Base-by-base conservation (phyloP, 1,140 invertebrate genomes). In the Halictus rubicundus region DNA sequence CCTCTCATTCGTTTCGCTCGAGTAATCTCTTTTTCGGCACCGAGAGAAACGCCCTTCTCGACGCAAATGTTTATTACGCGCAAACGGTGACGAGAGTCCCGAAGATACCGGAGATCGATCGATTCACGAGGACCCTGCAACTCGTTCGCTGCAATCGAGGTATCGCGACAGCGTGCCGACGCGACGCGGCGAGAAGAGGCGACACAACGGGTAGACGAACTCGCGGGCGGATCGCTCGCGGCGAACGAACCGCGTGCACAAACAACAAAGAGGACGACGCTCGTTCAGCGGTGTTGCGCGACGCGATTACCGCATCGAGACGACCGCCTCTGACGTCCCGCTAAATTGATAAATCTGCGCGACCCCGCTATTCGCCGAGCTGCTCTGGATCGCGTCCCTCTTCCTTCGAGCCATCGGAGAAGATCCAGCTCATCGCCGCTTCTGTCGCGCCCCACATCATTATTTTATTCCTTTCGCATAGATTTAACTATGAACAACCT, bases 331-430 rank as follows among this genome's bases (percentile, higher is more conserved):
- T 85, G 87, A 66, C 83, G 81, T 81, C 84, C 32, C 81, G 82
- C 83, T 92, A 90, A 92, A 92, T 92, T 92, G 90, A 92, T 92
- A 91, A 92, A 92, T 92, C 91, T 91, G 91, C 90, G 91, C 90
- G 88, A 86, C 80, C 42, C 82, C 84, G 86, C 83, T 84, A 83
- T 87, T 86, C 83, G 75, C 81, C 82, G 69, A 71, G 75, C 68
- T 21, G 61, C 32, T 39, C 32, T 32, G 32, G 32, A 0, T 32
- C 5, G 32, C 23, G 19, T 52, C 69, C 27, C 10, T 52, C 39
- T 49, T 25, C 46, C 70, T 27, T 27, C 57, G 12, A 46, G 19
- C 6, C n/a, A 2, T 7, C 39, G 5, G 23, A 23, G 19, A 8
- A 27, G 6, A 32, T 14, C 16, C 14, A 21, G n/a, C 10, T 3